Evolutionary conservation across 2,113 vertebrate genomes (phyloP).

Genomic region (Macrotus californicus): DNA sequence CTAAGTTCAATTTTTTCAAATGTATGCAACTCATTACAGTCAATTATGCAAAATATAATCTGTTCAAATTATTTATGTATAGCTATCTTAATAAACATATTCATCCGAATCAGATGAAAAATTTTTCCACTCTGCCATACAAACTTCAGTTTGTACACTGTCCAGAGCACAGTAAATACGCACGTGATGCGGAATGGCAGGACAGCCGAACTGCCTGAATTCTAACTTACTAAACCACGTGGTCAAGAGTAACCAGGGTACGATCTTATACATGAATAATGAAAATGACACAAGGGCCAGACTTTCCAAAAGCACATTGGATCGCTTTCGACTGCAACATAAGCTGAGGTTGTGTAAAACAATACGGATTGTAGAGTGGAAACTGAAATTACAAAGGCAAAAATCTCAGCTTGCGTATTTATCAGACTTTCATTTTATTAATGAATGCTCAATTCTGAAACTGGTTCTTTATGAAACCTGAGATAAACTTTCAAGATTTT

Average conservation of each 20-base stretch:
- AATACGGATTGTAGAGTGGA: not conserved
- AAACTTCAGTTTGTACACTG: not conserved
- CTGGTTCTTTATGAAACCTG: not conserved
- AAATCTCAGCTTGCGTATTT: not conserved
- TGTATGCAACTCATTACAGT: not conserved
- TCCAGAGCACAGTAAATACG: not conserved
- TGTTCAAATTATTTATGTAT: not conserved
- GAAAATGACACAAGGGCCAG: slow-evolving; percentile 8
- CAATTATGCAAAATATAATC: not conserved
- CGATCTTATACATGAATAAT: slow-evolving; percentile 10
- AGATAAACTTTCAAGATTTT: not conserved
- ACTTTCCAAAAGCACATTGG: not conserved
- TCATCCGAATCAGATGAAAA: not conserved
- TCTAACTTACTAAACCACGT: not conserved
- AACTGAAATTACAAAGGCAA: not conserved
- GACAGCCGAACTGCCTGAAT: not conserved
- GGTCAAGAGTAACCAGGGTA: not conserved
- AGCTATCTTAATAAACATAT: not conserved
- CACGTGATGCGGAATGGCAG: not conserved
- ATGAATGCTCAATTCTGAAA: rapidly evolving
- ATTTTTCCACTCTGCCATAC: not conserved
- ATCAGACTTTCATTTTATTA: not conserved
- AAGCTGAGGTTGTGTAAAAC: not conserved
- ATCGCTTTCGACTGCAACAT: not conserved
- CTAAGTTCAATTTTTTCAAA: not conserved